phyloP scores from a whole-genome alignment of 1,140 invertebrate species.

The Drosophila neocordata region DNA sequence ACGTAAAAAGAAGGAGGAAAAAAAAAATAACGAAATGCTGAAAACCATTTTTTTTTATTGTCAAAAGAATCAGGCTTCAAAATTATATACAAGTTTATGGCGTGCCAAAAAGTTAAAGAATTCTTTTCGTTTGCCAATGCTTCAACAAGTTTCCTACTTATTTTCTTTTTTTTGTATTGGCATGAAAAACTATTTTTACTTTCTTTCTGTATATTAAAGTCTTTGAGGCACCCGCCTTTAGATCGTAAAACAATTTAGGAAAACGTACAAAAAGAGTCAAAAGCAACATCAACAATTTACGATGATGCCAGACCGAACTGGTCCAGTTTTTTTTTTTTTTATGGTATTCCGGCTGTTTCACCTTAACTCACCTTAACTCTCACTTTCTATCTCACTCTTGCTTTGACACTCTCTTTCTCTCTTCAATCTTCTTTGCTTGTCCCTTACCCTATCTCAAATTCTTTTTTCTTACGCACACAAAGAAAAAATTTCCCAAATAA shows the following conservation, averaged over 20 bases:
- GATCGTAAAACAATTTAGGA: slow-evolving; percentile 45
- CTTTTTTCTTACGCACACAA: neutral
- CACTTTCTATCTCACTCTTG: slow-evolving; percentile 14
- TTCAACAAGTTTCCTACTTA: slow-evolving; percentile 64
- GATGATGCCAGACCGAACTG: slow-evolving; percentile 49
- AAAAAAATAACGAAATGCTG: slow-evolving; percentile 59
- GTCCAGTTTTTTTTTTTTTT: slow-evolving; percentile 62
- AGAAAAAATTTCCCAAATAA: neutral
- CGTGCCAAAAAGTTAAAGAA: slow-evolving; percentile 47
- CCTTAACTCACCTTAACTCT: slow-evolving; percentile 34
- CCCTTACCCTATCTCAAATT: neutral
- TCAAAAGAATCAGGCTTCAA: slow-evolving; percentile 46
- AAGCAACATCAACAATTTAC: slow-evolving; percentile 65
- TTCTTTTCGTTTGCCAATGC: slow-evolving; percentile 30
- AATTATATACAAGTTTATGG: slow-evolving; percentile 62
- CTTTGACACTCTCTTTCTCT: slow-evolving; percentile 8
- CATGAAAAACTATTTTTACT: neutral
- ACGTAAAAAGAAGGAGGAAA: slow-evolving; percentile 64
- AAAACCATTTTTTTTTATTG: slow-evolving; percentile 34
- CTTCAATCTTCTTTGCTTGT: neutral
- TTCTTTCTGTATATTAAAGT: neutral
- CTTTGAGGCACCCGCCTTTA: slow-evolving; percentile 1
- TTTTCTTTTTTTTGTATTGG: neutral
- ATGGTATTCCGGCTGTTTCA: slow-evolving; percentile 31
- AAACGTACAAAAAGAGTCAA: slow-evolving; percentile 51